A percentile compares a stretch with the other conserved stretches of the same genome.
Conservation (phyloP, 2,113 vertebrate species). For the Falcunculus frontatus region DNA sequence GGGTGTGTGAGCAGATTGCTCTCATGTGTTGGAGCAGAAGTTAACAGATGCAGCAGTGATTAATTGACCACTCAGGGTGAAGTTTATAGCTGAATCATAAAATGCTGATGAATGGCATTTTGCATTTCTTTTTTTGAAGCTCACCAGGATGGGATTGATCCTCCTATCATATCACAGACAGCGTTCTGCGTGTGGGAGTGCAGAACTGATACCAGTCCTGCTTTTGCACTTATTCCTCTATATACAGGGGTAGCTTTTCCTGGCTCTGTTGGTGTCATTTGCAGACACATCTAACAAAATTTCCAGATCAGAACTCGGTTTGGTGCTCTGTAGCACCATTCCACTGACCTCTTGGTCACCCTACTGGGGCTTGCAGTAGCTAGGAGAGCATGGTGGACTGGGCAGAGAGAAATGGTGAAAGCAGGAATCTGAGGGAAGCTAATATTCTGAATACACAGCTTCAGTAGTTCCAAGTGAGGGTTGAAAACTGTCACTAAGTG, state of each 20-base stretch:
- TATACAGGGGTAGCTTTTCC: neutral
- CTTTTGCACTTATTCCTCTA: neutral
- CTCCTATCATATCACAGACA: neutral
- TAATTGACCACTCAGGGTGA: neutral
- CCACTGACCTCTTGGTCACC: neutral
- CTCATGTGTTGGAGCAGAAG: neutral
- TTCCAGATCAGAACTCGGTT: neutral
- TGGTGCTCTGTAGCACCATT: neutral
- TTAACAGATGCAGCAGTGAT: neutral
- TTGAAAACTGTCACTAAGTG: neutral
- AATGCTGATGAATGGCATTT: neutral
- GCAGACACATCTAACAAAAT: neutral
- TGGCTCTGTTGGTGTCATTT: neutral
- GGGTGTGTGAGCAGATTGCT: neutral
- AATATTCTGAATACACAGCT: neutral
- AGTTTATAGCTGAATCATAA: neutral
- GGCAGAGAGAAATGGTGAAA: neutral
- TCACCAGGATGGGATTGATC: neutral
- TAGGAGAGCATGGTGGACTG: neutral
- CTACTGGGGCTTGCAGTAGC: neutral
- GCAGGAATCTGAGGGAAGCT: neutral
- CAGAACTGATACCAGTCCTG: neutral
- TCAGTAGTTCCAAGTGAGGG: neutral
- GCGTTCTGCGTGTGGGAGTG: accelerated
- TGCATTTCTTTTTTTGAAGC: neutral